Evolutionary conservation across 2,888 invertebrate species (phyloP).

Genomic region (Tethea ocularis): DNA sequence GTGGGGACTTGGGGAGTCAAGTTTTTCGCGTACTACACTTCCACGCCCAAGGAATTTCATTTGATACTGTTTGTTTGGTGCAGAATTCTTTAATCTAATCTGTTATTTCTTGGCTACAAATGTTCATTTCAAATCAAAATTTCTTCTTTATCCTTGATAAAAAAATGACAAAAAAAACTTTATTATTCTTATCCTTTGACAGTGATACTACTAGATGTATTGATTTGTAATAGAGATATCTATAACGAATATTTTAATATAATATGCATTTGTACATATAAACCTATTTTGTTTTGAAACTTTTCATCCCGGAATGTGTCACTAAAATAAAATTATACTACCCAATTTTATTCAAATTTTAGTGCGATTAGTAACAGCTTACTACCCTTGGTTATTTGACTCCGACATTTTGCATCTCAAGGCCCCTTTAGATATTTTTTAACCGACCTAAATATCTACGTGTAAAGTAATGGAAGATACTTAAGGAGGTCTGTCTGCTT

Average conservation of each 20-base stretch:
- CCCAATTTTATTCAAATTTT: background rate
- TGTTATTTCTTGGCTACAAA: background rate
- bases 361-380: no score
- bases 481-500: conserved; percentile 7
- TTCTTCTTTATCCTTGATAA: no score
- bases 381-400: background rate
- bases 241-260: no score
- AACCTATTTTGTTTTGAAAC: no score
- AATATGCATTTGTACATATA: no score
- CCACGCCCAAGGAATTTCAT: conserved; percentile 43
- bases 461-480: background rate
- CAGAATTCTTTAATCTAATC: background rate
- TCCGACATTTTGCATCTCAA: background rate
- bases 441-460: background rate
- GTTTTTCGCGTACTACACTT: conserved; percentile 27
- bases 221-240: no score
- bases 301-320: no score
- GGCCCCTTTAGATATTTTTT: background rate
- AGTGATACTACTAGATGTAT: no score
- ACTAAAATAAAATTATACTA: background rate
- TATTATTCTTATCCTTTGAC: background rate
- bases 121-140: background rate
- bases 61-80: conserved; percentile 34
- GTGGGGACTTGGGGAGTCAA: conserved; percentile 27
- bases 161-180: no score